Base-by-base conservation (phyloP, 2,888 invertebrate genomes). In the Sycophila texana region DNA sequence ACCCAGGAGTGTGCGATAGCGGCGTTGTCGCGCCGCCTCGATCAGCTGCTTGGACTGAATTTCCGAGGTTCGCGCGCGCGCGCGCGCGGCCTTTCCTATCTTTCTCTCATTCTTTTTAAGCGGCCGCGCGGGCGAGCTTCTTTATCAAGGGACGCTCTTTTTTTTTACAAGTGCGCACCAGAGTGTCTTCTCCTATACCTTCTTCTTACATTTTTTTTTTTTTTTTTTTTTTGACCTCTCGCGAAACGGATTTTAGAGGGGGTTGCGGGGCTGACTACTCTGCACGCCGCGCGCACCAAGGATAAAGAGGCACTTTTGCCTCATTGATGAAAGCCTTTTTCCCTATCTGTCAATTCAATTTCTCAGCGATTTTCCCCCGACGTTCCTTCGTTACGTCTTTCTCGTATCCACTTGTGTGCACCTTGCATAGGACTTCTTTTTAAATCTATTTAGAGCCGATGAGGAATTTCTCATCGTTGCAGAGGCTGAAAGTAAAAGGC, bases 31-130 rank as follows among this genome's bases (percentile, higher is more conserved):
- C 58, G 57, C 16, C 61, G 55, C 20, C 67, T 39, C 72, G 77
- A 77, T 77, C 77, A 77, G 72, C 77, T 77, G 77, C 72, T 57
- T n/a, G n/a, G 51, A 61, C 65, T 58, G 49, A 26, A 74, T 74
- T 74, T 67, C 67, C 74, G 51, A 57, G 65, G 57, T 12, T 57
- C 18, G 53, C 70, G 70, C 55, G 57, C 57, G 57, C 18, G 53
- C 70, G 70, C 55, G 57, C 57, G 57, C 20, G 39, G 51, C 39
- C 70, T 39, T 30, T 18, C 55, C 55, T 39, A 39, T 58, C 18
- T 20, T 66, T 39, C n/a, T n/a, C 13, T 51, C 18, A 4, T 26
- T 60, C 51, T 61, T 26, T 14, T 51, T 67, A 39, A 39, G 10
- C 39, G 39, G 2, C 5, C 53, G 14, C 39, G 12, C 1, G 49